Conservation (phyloP, 2,888 invertebrate genomes). For the Mayetiola destructor region DNA sequence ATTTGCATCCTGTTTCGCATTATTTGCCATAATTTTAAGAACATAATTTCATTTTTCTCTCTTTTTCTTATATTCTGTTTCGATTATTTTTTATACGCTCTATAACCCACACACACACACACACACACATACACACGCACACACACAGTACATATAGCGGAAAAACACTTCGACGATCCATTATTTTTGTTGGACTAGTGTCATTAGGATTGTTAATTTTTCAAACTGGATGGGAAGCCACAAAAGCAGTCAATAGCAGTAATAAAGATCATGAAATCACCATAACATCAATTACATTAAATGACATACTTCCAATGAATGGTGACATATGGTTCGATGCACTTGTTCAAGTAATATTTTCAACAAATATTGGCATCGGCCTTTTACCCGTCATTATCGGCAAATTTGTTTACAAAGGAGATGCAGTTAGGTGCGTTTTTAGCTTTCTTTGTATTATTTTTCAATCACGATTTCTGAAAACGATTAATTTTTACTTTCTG, state of each 20-base stretch:
- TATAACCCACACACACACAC: too few species aligned
- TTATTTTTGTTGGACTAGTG: constrained; percentile 29
- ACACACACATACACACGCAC: too few species aligned
- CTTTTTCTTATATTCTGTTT: background rate
- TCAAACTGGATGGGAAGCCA: constrained; percentile 32
- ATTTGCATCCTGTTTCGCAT: background rate
- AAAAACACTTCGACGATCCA: constrained; percentile 30
- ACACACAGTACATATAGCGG: constrained; percentile 31
- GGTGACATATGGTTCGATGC: constrained; percentile 35
- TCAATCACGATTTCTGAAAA: too few species aligned
- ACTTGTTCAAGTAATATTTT: constrained; percentile 33
- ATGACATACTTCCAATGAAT: constrained; percentile 23
- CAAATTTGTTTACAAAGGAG: constrained; percentile 35
- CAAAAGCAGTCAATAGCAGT: constrained; percentile 28
- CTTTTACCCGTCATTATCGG: constrained; percentile 34
- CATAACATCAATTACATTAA: constrained; percentile 25
- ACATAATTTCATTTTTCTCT: background rate
- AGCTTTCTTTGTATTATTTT: background rate
- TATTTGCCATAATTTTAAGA: background rate
- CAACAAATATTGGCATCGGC: constrained; percentile 33
- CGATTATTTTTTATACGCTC: constrained; percentile 13
- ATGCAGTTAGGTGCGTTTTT: constrained; percentile 26
- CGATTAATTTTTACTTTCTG: background rate
- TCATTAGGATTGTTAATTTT: constrained; percentile 28
- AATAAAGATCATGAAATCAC: constrained; percentile 29